These are phyloP conservation scores for Caprella mutica DNA, from an alignment of 2,888 invertebrate species.

Conservation along the genomic window DNA sequence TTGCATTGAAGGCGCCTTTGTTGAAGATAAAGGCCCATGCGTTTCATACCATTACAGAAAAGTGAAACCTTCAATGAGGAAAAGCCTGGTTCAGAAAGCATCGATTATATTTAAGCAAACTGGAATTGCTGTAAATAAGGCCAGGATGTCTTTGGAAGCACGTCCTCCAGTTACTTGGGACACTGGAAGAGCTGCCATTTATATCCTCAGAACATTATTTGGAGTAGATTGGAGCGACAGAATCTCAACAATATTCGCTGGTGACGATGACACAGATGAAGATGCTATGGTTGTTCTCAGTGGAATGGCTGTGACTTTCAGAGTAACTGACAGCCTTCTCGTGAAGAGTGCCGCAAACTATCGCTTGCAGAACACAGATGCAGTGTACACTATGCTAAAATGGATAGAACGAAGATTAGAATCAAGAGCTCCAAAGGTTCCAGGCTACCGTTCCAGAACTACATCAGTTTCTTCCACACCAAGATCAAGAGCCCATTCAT, in stretches of 20 bases:
- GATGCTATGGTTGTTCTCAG: conserved; percentile 41
- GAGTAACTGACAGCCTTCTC: conserved; percentile 71
- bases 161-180: conserved; percentile 85
- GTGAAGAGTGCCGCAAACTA: conserved; percentile 76
- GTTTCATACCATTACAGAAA: conserved; percentile 43
- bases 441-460: conserved; percentile 4
- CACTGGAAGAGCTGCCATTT: conserved; percentile 78
- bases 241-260: conserved; percentile 42
- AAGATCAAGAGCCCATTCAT: neutral
- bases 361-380: conserved; percentile 75
- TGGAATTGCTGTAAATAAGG: conserved; percentile 41
- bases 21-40: conserved; percentile 43
- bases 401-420: conserved; percentile 49
- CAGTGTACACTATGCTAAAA: conserved; percentile 74
- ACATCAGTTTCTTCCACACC: neutral
- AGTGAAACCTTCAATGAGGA: conserved; percentile 37
- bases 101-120: conserved; percentile 39
- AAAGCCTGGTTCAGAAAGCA: conserved; percentile 38
- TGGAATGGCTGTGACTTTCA: conserved; percentile 78
- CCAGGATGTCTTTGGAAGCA: conserved; percentile 77
- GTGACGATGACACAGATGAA: conserved; percentile 41
- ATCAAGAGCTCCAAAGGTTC: conserved; percentile 5
- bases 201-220: conserved; percentile 76
- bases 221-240: conserved; percentile 79
- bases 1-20: conserved; percentile 42